These are phyloP conservation scores for Cynoglossus semilaevis DNA, from an alignment of 2,113 vertebrate species.

Conservation along the genomic window DNA sequence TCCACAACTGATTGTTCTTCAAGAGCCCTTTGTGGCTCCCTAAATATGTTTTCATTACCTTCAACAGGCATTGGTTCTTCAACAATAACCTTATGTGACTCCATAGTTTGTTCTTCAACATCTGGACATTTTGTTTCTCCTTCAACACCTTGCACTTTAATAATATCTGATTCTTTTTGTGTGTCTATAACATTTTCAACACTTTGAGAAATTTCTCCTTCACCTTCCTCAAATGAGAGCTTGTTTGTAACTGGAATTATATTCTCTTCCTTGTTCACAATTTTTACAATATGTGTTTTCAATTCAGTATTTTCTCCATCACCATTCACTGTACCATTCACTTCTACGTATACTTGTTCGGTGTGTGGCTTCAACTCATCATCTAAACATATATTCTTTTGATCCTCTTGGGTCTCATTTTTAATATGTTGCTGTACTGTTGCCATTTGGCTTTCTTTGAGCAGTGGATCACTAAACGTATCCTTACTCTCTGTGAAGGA, in stretches of 20 bases:
- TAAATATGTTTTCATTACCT: neutral
- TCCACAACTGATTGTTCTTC: constrained; percentile 5
- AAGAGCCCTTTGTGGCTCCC: too few relatives aligned
- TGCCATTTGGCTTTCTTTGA: too few relatives aligned
- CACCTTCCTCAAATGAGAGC: constrained; percentile 12
- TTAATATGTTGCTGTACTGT: constrained; percentile 1
- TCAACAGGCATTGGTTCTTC: neutral
- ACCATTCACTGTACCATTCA: constrained; percentile 3
- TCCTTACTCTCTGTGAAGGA: too few relatives aligned
- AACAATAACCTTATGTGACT: neutral
- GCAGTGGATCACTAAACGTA: too few relatives aligned
- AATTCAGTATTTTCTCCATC: constrained; percentile 8
- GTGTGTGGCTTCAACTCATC: constrained; percentile 1
- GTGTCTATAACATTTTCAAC: too few relatives aligned
- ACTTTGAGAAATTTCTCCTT: constrained; percentile 9
- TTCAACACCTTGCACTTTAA: constrained; percentile 7
- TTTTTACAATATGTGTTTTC: constrained; percentile 16
- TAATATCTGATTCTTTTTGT: neutral
- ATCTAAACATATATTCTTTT: constrained; percentile 2
- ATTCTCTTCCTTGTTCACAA: constrained; percentile 12
- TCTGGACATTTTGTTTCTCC: constrained; percentile 1
- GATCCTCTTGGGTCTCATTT: constrained; percentile 3
- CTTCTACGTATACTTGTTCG: constrained; percentile 10
- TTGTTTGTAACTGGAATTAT: constrained; percentile 4
- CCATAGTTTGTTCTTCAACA: constrained; percentile 13